A percentile compares a stretch with the other conserved stretches of the same genome.
phyloP scores from a whole-genome alignment of 2,888 invertebrate genomes.

The Psylliodes chrysocephalus region DNA sequence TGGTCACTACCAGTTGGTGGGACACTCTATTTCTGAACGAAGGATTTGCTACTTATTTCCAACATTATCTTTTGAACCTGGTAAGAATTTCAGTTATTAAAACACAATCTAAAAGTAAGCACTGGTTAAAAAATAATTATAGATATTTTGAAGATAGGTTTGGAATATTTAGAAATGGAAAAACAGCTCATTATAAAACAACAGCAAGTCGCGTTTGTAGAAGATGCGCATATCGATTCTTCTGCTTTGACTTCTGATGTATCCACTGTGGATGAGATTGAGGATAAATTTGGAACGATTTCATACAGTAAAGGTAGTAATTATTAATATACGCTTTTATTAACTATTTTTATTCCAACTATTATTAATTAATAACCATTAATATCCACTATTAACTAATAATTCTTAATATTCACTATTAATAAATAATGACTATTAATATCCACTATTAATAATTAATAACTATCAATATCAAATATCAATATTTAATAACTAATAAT shows the following conservation, averaged over 20 bases:
- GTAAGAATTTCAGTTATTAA: slow-evolving; percentile 35
- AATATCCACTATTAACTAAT: too few species aligned
- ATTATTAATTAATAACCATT: too few species aligned
- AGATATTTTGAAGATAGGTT: not conserved
- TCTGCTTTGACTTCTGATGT: slow-evolving; percentile 70
- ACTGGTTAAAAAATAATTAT: not conserved
- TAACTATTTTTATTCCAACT: too few species aligned
- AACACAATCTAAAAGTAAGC: not conserved
- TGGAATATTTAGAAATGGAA: slow-evolving; percentile 64
- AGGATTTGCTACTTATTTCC: slow-evolving; percentile 79
- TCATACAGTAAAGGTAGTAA: slow-evolving; percentile 54
- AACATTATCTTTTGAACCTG: slow-evolving; percentile 66
- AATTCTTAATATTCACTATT: too few species aligned
- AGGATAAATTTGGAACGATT: slow-evolving; percentile 73
- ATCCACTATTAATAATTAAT: too few species aligned
- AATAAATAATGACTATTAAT: too few species aligned
- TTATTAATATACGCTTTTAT: too few species aligned
- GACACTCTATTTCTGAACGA: slow-evolving; percentile 79
- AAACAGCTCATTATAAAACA: slow-evolving; percentile 78
- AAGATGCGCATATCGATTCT: slow-evolving; percentile 69
- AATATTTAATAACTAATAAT: too few species aligned
- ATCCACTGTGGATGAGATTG: slow-evolving; percentile 69
- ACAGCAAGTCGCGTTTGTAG: slow-evolving; percentile 71
- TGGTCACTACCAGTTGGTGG: slow-evolving; percentile 82
- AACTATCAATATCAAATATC: too few species aligned